phyloP scores from a whole-genome alignment of 2,888 invertebrate genomes.

The Opisthograptis luteolata region DNA sequence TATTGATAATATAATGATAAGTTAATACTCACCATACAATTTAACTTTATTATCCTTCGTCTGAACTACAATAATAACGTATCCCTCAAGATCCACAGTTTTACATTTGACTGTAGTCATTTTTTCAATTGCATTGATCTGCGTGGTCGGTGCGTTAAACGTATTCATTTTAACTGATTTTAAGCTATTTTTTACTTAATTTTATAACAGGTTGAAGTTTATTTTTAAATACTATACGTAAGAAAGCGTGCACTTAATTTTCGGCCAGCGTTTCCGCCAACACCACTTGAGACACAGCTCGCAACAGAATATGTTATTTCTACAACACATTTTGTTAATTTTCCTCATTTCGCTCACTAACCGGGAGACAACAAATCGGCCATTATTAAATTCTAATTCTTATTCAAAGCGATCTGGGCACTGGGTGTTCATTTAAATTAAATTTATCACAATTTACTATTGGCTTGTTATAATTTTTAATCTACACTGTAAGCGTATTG shows the following conservation, averaged over 20 bases:
- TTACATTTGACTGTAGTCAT: slow-evolving; percentile 81
- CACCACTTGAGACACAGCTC: slow-evolving; percentile 77
- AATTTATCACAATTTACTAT: slow-evolving; percentile 44
- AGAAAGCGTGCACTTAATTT: slow-evolving; percentile 40
- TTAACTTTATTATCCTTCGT: slow-evolving; percentile 97
- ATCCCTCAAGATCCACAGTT: slow-evolving; percentile 95
- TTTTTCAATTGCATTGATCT: slow-evolving; percentile 77
- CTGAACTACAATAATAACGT: slow-evolving; percentile 97
- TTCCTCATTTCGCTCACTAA: slow-evolving; percentile 59
- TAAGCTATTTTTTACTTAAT: slow-evolving; percentile 28
- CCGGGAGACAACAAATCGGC: slow-evolving; percentile 67
- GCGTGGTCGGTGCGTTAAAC: slow-evolving; percentile 78
- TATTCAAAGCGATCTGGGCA: slow-evolving; percentile 39
- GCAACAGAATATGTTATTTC: slow-evolving; percentile 54
- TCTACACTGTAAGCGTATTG: slow-evolving; percentile 19
- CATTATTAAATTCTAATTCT: slow-evolving; percentile 56
- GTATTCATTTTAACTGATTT: slow-evolving; percentile 69
- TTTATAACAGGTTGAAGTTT: neutral
- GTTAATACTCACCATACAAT: slow-evolving; percentile 91
- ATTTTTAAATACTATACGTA: slow-evolving; percentile 29
- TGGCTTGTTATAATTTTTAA: slow-evolving; percentile 15
- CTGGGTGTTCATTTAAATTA: slow-evolving; percentile 41
- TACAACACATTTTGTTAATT: slow-evolving; percentile 66
- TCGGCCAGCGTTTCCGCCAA: slow-evolving; percentile 77
- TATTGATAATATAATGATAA: neutral